Percentiles rank a stretch among this genome's conserved stretches.
phyloP scores from a whole-genome alignment of 2,888 invertebrate species.

The Chironomus tentans region DNA sequence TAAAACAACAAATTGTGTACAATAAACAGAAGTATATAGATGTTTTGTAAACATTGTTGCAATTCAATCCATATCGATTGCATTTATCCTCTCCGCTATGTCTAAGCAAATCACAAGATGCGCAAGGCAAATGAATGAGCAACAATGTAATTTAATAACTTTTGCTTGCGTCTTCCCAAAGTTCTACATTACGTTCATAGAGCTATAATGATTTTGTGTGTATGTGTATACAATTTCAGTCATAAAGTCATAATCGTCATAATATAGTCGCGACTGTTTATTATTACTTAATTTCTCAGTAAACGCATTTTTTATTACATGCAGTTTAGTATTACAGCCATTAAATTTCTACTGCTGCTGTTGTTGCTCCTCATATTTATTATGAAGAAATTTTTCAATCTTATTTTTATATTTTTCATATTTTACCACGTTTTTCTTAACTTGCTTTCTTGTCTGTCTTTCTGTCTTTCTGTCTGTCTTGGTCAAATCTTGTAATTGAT shows the following conservation, averaged over 20 bases:
- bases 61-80: background rate
- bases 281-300: conserved; percentile 2
- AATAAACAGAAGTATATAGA: background rate
- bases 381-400: background rate
- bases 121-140: background rate
- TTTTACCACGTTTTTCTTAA: too few relatives aligned
- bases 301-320: conserved; percentile 13
- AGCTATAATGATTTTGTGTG: background rate
- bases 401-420: too few relatives aligned
- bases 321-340: conserved; percentile 16
- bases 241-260: conserved; percentile 14
- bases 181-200: background rate
- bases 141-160: background rate
- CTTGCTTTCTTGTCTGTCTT: too few relatives aligned
- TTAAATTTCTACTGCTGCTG: background rate
- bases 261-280: conserved; percentile 18
- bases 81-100: background rate
- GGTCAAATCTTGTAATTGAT: too few relatives aligned
- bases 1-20: too few relatives aligned
- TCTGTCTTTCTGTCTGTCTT: too few relatives aligned
- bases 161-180: background rate
- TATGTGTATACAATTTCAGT: background rate
- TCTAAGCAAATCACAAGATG: too few relatives aligned
- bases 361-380: background rate
- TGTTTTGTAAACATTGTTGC: background rate